Base-by-base conservation (phyloP, 2,888 invertebrate genomes). In the Hypsopygia costalis region DNA sequence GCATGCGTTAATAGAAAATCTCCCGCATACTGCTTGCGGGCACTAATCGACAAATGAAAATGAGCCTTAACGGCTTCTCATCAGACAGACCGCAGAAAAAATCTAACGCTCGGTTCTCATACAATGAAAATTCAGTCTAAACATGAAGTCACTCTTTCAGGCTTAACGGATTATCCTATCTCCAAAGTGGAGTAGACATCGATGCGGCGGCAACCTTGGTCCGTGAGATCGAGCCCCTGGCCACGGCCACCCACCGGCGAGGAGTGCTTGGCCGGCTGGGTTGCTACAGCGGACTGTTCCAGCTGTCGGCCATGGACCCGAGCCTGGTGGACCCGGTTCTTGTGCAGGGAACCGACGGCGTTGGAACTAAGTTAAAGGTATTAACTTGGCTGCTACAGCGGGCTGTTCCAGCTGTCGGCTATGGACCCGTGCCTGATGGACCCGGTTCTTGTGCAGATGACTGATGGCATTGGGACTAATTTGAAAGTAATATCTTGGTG, bases 401-500 rank as follows among this genome's bases (percentile, higher is more conserved):
- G 97, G 0, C 89, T 98, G 8, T 98, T 98, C 83, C 97, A 98
- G 64, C 77, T 94, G 9, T 94, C 93, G 39, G 93, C 93, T 5
- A 94, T 94, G 53, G 80, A 85, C 55, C 73, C 82, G 0, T 60
- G 64, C 9, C 93, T 93, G 52, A 91, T 91, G 51, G 95, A 97
- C 70, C 97, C 98, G 0, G 90, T 98, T 11, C 83, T 99, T 1
- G 97, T 98, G 9, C 96, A 98, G 47, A 97, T 97, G 0, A 97
- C 98, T 0, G 98, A 98, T 68, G 99, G 99, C 0, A 98, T 99
- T 30, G 98, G 99, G 1, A 97, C 98, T 3, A 99, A 99, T 81
- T n/a, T n/a, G n/a, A n/a, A n/a, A n/a, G n/a, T n/a, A n/a, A n/a
- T n/a, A n/a, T n/a, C n/a, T n/a, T n/a, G n/a, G n/a, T n/a, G n/a